Base-by-base conservation (phyloP, 2,888 invertebrate genomes). In the Acronicta leporina region DNA sequence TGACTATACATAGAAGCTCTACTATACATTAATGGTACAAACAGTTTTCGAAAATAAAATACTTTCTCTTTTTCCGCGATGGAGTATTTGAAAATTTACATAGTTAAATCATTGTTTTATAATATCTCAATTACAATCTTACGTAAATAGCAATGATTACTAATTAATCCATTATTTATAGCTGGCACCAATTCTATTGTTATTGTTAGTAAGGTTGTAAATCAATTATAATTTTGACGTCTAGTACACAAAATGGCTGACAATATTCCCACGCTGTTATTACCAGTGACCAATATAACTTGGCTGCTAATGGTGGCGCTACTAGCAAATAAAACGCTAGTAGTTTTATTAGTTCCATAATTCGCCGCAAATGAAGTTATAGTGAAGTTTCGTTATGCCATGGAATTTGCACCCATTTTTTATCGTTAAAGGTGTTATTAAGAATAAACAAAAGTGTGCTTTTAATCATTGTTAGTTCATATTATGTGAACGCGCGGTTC, bases 251-350 rank as follows among this genome's bases (percentile, higher is more conserved):
- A 71, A 33, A 66, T 47, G 56, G 49, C 43, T 5, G 45, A 7
- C 6, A 1, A 5, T 30, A 20, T 69, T 69, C 72, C 41, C 72
- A 69, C 72, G 60, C 40, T 45, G 42, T 4, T 3, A 20, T 20
- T 3, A 25, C 35, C 53, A 71, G 38, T 38, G 38, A 38, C 38
- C 38, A 38, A 13, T 38, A 38, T n/a, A 38, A n/a, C 38, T 38
- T 38, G n/a, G n/a, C 6, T 6, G 38, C 1, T 38, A 38, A n/a
- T 7, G 1, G 38, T 38, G n/a, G 38, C 38, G 38, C 38, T n/a
- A n/a, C n/a, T n/a, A 38, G n/a, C 7, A n/a, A 38, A n/a, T n/a
- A 2, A 38, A 38, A n/a, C 7, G 38, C n/a, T n/a, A 1, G 38
- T n/a, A 38, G 7, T 38, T 38, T 38, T n/a, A 38, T 6, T n/a